Conservation (phyloP, 2,797 vertebrate species). For the Champsocephalus gunnari region DNA sequence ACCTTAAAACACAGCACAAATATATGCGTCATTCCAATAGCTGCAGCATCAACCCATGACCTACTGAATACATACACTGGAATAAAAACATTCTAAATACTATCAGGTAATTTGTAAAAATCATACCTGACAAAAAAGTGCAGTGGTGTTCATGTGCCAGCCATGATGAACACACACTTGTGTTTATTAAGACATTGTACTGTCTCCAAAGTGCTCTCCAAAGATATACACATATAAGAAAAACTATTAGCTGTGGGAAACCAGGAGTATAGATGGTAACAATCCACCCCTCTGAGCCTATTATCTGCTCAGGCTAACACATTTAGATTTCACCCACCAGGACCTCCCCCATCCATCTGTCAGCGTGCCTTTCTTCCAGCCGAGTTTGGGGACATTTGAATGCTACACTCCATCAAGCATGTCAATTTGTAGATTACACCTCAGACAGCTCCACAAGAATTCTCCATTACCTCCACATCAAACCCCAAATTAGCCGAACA, state of each 20-base stretch:
- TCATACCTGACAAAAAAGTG: neutral
- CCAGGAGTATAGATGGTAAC: conserved; percentile 32
- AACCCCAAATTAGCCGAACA: conserved; percentile 65
- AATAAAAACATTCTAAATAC: neutral
- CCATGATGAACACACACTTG: neutral
- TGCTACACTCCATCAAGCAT: conserved; percentile 79
- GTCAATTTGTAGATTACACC: conserved; percentile 72
- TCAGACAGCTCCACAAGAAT: conserved; percentile 69
- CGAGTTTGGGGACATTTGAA: conserved; percentile 70
- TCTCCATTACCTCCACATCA: conserved; percentile 69
- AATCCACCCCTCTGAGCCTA: conserved; percentile 63
- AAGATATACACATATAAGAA: neutral
- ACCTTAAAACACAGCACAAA: conserved; percentile 3
- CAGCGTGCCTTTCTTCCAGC: conserved; percentile 65
- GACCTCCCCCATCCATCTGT: conserved; percentile 79
- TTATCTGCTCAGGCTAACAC: conserved; percentile 71
- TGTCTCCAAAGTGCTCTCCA: neutral
- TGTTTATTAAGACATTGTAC: neutral
- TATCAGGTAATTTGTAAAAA: neutral
- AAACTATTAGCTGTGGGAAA: conserved; percentile 24
- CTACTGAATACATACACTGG: neutral
- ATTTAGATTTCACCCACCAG: conserved; percentile 77
- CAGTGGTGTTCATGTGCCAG: neutral
- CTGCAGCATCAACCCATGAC: neutral
- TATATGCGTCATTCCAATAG: neutral